Conservation (phyloP, 1,140 invertebrate genomes). For the Brachionus plicatilis region DNA sequence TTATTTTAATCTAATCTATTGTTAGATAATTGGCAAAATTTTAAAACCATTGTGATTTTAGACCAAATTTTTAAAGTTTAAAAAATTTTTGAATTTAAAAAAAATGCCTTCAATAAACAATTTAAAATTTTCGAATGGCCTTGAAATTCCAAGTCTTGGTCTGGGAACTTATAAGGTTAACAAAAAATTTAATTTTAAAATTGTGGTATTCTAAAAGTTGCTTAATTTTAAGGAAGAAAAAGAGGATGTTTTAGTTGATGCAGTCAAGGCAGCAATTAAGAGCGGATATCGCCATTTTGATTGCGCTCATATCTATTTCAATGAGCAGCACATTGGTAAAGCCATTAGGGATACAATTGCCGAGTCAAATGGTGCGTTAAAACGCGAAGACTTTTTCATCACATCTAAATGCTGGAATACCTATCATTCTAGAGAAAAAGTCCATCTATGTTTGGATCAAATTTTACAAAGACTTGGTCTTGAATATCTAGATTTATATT, state of each 20-base stretch:
- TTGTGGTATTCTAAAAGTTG: not conserved
- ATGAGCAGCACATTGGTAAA: constrained; percentile 35
- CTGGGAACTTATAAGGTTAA: constrained; percentile 24
- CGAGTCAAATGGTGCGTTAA: not conserved
- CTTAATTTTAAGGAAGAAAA: constrained; percentile 10
- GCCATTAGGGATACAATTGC: constrained; percentile 28
- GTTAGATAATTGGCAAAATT: not conserved
- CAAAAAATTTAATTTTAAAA: not conserved
- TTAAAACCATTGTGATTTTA: not conserved
- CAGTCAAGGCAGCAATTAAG: constrained; percentile 32
- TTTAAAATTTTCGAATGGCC: constrained; percentile 9
- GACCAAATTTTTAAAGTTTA: not conserved
- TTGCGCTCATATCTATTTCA: constrained; percentile 35
- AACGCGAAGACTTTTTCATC: constrained; percentile 39
- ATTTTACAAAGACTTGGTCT: constrained; percentile 50
- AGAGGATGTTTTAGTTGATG: constrained; percentile 7
- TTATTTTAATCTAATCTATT: not conserved
- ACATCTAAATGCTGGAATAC: constrained; percentile 31
- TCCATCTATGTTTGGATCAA: constrained; percentile 37
- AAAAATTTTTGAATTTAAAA: not conserved
- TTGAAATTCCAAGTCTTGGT: constrained; percentile 2
- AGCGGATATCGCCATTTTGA: constrained; percentile 39
- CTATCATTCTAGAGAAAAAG: constrained; percentile 26
- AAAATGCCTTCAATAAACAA: constrained; percentile 12
- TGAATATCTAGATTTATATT: constrained; percentile 51